These are phyloP conservation scores for Zosterops lateralis DNA, from an alignment of 2,113 vertebrate species.

Conservation along the genomic window DNA sequence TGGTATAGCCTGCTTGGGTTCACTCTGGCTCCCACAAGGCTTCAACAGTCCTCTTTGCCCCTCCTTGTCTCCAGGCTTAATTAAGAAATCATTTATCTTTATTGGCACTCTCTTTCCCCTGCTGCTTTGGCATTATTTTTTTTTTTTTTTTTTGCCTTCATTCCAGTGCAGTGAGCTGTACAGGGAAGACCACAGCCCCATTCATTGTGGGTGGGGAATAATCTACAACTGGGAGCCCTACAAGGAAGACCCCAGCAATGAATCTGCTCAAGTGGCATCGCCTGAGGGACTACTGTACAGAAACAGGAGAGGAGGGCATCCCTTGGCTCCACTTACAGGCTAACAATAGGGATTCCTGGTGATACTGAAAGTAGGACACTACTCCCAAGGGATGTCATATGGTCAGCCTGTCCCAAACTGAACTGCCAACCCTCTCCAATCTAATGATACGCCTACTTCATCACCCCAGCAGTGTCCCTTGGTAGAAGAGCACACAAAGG, in stretches of 20 bases:
- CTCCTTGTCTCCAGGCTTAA: slow-evolving; percentile 68
- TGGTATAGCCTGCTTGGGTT: slow-evolving; percentile 61
- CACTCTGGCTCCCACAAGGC: slow-evolving; percentile 62
- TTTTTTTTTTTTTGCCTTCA: slow-evolving; percentile 31
- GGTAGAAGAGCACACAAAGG: slow-evolving; percentile 5
- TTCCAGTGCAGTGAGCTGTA: slow-evolving; percentile 61
- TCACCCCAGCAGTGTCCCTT: not conserved
- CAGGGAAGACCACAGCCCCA: slow-evolving; percentile 66
- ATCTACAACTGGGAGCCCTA: slow-evolving; percentile 46
- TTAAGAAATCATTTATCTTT: slow-evolving; percentile 70
- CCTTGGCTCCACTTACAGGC: slow-evolving; percentile 50
- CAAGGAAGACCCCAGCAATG: slow-evolving; percentile 59
- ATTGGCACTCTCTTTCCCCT: slow-evolving; percentile 63
- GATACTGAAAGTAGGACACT: slow-evolving; percentile 64
- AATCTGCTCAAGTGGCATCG: not conserved
- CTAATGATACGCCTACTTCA: not conserved
- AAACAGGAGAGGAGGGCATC: slow-evolving; percentile 31
- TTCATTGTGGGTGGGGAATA: slow-evolving; percentile 65
- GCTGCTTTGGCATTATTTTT: slow-evolving; percentile 52
- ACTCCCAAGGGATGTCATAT: slow-evolving; percentile 33
- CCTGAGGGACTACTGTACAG: slow-evolving; percentile 32
- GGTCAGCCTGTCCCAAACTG: slow-evolving; percentile 64
- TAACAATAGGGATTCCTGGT: slow-evolving; percentile 65
- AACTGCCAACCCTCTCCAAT: slow-evolving; percentile 25
- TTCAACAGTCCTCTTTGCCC: slow-evolving; percentile 51